Base-by-base conservation (phyloP, 1,140 invertebrate species). In the Drosophila saltans region DNA sequence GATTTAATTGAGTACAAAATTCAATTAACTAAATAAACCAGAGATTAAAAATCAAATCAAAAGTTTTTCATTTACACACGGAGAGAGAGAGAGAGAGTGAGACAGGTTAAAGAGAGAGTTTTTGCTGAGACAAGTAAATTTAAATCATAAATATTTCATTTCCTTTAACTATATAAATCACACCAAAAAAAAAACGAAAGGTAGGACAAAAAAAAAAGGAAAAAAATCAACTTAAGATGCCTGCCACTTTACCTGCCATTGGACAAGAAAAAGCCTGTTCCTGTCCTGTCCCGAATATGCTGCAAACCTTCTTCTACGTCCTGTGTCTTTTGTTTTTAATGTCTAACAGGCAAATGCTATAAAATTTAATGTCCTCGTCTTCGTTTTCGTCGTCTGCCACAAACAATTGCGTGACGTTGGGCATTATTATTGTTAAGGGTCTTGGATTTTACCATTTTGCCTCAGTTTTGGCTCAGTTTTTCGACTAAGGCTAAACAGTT, bases 321-420 rank as follows among this genome's bases (percentile, higher is more conserved):
- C 72, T 73, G 60, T 74, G 75, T 88, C 80, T 71, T 83, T 88
- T 89, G 76, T 80, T 88, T 85, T 88, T 77, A 82, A 82, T 73
- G 83, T 82, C 79, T 67, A 72, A 72, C 81, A 75, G 81, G 72
- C 75, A 64, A 85, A 82, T 69, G 83, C 83, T 81, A 88, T 86
- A 83, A 88, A 88, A 88, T 86, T 74, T 86, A 88, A 88, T 86
- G 80, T 67, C 69, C 28, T 8, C 55, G 68, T 36, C 55, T 16
- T 26, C 30, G 21, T 69, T 40, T 43, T 59, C 33, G 33, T 43
- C 36, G 28, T 48, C 30, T 48, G 58, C 28, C 69, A 36, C 73
- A 65, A 70, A 74, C 66, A 82, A 77, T 88, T 78, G 83, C 70
- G 80, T 88, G 83, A 60, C 72, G 60, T 58, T 70, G 59, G 55